Evolutionary conservation across 2,888 invertebrate species (phyloP), one percentile per base, ranked within the genome.

Genomic region (Drosophila pegasa): DNA sequence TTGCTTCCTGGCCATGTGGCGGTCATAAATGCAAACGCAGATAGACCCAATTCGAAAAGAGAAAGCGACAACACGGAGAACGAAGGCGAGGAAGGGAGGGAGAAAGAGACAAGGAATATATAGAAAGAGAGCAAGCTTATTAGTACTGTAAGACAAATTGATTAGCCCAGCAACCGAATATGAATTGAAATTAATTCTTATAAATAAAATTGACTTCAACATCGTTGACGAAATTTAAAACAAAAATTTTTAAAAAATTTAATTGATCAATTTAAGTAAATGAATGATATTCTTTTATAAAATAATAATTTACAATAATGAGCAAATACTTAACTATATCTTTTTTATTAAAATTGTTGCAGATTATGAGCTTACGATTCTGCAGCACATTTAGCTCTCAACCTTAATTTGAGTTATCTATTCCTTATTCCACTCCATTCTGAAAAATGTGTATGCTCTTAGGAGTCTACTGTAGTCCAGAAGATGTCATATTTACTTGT

Each of bases 1-100:
- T 87, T 83, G 78, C 72, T 83, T 87, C 87, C 87, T 81, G 86
- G 61, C 78, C 75, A 57, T 52, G 72, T 45, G 58, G 73, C 61
- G 55, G 63, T 47, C 38, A 40, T 43, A 57, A 57, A 58, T 62
- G 55, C 72, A 71, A 57, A 57, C 58, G 61, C 38, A 41, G 38
- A 51, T 55, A 52, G 43, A 52, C 55, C 62, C 78, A 74, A 38
- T 43, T 48, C 60, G 47, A 25, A 27, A 56, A 33, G 27, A 45
- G 27, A 52, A 31, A 22, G 37, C 33, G 6, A 43, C 1, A 40
- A 57, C 8, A 50, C 25, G 50, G 16, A 18, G 20, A 40, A 10
- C 40, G 31, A 55, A 20, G 27, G 14, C 25, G 1, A 45, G 2
- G 41, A 2, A 37, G 25, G 35, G 18, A 31, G 22, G 27, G 12